These are phyloP conservation scores for Steinernema feltiae DNA, from an alignment of 1,140 invertebrate genomes.

Conservation along the genomic window DNA sequence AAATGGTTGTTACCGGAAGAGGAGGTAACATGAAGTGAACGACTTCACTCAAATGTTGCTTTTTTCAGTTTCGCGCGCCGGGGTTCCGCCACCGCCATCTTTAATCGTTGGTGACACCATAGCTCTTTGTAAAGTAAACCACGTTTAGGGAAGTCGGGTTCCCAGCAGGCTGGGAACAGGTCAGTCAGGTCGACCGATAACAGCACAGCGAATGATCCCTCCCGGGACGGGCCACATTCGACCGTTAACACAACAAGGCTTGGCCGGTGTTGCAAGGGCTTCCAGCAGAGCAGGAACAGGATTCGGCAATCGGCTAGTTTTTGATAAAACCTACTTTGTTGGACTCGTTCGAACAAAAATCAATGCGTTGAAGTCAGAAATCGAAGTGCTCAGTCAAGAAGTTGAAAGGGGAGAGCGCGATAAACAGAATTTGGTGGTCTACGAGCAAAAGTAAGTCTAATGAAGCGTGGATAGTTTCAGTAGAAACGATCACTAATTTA, in stretches of 20 bases:
- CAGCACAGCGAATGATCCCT: neutral
- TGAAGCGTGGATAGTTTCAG: neutral
- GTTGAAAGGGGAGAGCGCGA: neutral
- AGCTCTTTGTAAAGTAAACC: neutral
- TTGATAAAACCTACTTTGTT: neutral
- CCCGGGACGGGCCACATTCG: neutral
- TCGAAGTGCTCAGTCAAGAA: neutral
- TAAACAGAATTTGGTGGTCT: neutral
- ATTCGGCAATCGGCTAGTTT: neutral
- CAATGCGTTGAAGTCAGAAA: neutral
- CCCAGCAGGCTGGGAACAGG: neutral
- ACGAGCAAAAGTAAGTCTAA: neutral
- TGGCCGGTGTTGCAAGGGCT: neutral
- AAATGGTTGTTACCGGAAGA: neutral
- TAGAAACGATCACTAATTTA: neutral
- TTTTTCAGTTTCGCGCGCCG: neutral
- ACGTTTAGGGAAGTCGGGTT: neutral
- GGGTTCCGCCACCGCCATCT: neutral
- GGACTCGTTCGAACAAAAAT: neutral
- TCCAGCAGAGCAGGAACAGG: neutral
- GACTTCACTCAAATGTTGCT: neutral
- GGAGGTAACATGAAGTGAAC: neutral
- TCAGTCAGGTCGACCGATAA: neutral
- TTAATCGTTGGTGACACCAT: neutral
- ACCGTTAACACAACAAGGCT: neutral